Evolutionary conservation across 2,888 invertebrate species (phyloP), one percentile per base, ranked within the genome.

Genomic region (Masnerella sp.): DNA sequence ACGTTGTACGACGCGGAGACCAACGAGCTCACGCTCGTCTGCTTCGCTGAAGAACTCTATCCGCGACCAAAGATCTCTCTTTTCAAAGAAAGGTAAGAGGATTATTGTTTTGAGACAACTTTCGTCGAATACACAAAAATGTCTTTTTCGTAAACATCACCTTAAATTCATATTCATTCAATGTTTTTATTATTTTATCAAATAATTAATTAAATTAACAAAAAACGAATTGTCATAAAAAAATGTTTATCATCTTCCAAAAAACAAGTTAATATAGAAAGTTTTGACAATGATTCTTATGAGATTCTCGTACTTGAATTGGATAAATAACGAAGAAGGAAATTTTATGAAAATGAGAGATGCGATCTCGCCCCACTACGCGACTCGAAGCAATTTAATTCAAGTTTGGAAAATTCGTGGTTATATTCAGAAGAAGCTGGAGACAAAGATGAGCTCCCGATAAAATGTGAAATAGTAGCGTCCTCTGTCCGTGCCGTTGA

Each of bases 31-130:
- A 80, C 80, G 28, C 79, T 82, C 61, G 79, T 69, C 65, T 84
- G 84, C 74, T 70, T 79, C 11, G 84, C 83, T 20, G 80, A 84
- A 76, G 81, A 81, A 65, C 72, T 84, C 62, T 83, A 78, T 79
- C 84, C 84, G n/a, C 71, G 59, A 54, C 84, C 84, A 49, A 79
- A 74, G 52, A 81, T 84, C 64, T 79, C 76, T 52, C 77, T 84
- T 74, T 78, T 59, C 47, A 78, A 73, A 38, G 80, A 84, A 79
- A 82, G 79, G 84, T 84, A 76, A 80, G 80, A 78, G 70, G 49
- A 67, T 62, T 70, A 43, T 42, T 62, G 56, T 51, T 59, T 54
- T 38, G 12, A 49, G 38, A 32, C 38, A 28, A 65, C 34, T 11
- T 36, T 28, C 28, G 17, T 18, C 9, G 40, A 43, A 45, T 34